Base-by-base conservation (phyloP, 2,888 invertebrate genomes). In the Amphipyra tragopoginis region DNA sequence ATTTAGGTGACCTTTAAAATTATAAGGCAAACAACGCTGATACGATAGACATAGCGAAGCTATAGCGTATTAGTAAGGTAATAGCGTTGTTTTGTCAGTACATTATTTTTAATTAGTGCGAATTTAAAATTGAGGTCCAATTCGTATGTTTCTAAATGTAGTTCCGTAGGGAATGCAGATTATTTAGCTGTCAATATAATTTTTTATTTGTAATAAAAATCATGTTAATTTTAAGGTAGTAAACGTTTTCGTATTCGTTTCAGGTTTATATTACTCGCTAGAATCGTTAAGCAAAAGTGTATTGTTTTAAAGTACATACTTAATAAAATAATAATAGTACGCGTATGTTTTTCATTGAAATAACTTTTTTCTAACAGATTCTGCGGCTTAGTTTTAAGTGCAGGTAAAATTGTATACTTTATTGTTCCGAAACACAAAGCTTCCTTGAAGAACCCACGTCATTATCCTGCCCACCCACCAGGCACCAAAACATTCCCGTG, bases 101-200 rank as follows among this genome's bases (percentile, higher is more conserved):
- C 83, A 79, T 82, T 83, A 74, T 83, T 87, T 86, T 90, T 89
- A 86, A 86, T 91, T 91, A 93, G 91, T 87, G 90, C 86, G 90
- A 93, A 92, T 90, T 90, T 90, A 87, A 92, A 92, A 93, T 88
- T 85, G 94, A 90, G 94, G 94, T 94, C 94, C 94, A 94, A 94
- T 93, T 90, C 90, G 90, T 91, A 90, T 89, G 90, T 93, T 90
- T 93, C 86, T 90, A 92, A 87, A 82, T 83, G 85, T 91, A 90
- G 89, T 87, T 87, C 87, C 86, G 78, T 85, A 88, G 84, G 86
- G 87, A 85, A 88, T 81, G 83, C 85, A 75, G 51, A 72, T 72
- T 72, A 67, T 74, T 72, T 79, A 79, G 72, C 75, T 75, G 87
- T 86, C 89, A 87, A 64, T 81, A 85, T 89, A 86, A 85, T 83